These are phyloP conservation scores for Chrysochloris asiatica DNA, from an alignment of 2,113 vertebrate genomes.

Conservation along the genomic window DNA sequence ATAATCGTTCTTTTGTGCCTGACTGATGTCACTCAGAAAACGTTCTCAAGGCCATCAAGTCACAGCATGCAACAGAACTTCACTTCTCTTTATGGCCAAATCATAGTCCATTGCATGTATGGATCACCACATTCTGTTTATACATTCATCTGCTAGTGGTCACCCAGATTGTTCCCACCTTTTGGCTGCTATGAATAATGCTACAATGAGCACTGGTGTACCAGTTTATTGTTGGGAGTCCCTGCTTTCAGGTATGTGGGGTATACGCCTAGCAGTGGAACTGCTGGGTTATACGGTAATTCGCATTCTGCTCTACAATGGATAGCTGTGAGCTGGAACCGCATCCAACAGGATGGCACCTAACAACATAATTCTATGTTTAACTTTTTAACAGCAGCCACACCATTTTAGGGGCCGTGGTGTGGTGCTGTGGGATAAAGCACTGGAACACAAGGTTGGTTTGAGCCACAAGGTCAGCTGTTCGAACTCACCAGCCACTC, in stretches of 20 bases:
- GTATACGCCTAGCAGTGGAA: neutral
- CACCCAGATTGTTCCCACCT: neutral
- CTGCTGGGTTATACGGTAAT: neutral
- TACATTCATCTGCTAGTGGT: neutral
- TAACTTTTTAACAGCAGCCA: neutral
- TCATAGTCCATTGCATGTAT: neutral
- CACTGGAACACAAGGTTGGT: too few relatives aligned
- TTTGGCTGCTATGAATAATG: neutral
- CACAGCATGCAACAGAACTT: neutral
- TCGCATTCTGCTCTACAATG: neutral
- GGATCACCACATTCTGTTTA: neutral
- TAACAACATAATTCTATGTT: neutral
- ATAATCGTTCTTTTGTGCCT: neutral
- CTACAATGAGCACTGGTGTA: neutral
- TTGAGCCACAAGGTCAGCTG: too few relatives aligned
- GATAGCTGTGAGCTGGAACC: too few relatives aligned
- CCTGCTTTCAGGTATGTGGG: neutral
- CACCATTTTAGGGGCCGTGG: too few relatives aligned
- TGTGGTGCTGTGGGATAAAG: too few relatives aligned
- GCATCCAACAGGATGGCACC: too few relatives aligned
- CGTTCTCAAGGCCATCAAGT: neutral
- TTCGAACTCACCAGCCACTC: too few relatives aligned
- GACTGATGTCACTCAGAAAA: neutral
- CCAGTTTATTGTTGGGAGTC: neutral
- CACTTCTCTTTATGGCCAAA: neutral